Evolutionary conservation across 2,888 invertebrate species (phyloP).

Genomic region (Empis stercorea): DNA sequence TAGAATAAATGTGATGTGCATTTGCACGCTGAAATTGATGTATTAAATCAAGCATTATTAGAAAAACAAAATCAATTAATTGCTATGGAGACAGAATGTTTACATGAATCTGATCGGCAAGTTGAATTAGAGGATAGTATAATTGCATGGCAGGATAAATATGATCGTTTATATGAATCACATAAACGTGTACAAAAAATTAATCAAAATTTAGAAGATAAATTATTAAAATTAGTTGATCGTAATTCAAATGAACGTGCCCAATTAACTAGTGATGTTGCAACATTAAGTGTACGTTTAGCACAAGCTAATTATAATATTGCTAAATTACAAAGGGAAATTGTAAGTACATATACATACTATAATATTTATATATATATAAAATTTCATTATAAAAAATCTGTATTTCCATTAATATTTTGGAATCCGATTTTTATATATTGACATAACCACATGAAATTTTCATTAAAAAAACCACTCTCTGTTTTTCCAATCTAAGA

Average conservation of each 20-base stretch:
- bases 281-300: conserved; percentile 66
- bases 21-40: conserved; percentile 76
- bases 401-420: no score
- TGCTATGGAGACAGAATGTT: conserved; percentile 74
- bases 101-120: conserved; percentile 65
- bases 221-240: conserved; percentile 81
- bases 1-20: conserved; percentile 43
- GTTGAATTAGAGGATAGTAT: conserved; percentile 72
- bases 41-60: conserved; percentile 64
- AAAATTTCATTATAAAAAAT: no score
- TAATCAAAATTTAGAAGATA: conserved; percentile 90
- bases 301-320: conserved; percentile 77
- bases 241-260: conserved; percentile 83
- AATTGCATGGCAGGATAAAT: conserved; percentile 82
- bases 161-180: conserved; percentile 82
- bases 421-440: no score
- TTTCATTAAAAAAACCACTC: no score
- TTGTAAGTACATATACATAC: conserved; percentile 52
- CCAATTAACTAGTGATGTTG: conserved; percentile 74
- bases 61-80: conserved; percentile 75
- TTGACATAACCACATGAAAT: no score
- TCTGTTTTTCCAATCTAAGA: no score
- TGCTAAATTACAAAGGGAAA: conserved; percentile 71
- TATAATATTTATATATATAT: no score
- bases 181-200: conserved; percentile 88